phyloP scores from a whole-genome alignment of 2,888 invertebrate genomes.

The Diplazon laetatorius region DNA sequence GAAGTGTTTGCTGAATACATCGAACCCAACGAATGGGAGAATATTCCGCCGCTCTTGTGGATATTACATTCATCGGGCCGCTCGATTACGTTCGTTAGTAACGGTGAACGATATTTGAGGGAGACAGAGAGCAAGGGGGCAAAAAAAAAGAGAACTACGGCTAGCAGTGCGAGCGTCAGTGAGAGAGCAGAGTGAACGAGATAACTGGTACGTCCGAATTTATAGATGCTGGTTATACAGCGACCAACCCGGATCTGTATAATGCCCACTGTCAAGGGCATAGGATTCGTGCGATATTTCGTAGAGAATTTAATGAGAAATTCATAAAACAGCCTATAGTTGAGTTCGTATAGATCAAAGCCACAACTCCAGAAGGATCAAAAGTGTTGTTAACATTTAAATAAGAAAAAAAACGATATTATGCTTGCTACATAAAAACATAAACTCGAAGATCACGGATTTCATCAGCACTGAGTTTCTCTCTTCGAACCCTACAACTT shows the following conservation, averaged over 20 bases:
- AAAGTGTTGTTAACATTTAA: no score
- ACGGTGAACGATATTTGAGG: constrained; percentile 48
- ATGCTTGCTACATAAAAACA: no score
- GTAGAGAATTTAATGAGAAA: no score
- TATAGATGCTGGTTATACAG: constrained; percentile 7
- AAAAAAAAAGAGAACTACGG: constrained; percentile 27
- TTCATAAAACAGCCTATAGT: no score
- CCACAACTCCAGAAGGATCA: no score
- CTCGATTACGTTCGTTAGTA: constrained; percentile 59
- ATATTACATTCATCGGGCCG: constrained; percentile 4
- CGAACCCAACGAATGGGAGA: constrained; percentile 1
- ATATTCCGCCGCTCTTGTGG: not conserved
- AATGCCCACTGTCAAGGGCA: no score
- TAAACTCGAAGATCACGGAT: no score
- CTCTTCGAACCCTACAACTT: no score
- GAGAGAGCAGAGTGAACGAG: not conserved
- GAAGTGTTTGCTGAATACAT: constrained; percentile 3
- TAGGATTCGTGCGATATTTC: no score
- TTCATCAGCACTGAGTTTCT: no score
- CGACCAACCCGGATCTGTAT: not conserved
- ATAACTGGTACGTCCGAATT: constrained; percentile 5
- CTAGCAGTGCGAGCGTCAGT: constrained; percentile 4
- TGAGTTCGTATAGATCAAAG: no score
- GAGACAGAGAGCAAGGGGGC: constrained; percentile 26
- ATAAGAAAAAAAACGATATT: no score